Evolutionary conservation across 2,113 vertebrate genomes (phyloP).

Genomic region (Machaerirhynchus nigripectus): DNA sequence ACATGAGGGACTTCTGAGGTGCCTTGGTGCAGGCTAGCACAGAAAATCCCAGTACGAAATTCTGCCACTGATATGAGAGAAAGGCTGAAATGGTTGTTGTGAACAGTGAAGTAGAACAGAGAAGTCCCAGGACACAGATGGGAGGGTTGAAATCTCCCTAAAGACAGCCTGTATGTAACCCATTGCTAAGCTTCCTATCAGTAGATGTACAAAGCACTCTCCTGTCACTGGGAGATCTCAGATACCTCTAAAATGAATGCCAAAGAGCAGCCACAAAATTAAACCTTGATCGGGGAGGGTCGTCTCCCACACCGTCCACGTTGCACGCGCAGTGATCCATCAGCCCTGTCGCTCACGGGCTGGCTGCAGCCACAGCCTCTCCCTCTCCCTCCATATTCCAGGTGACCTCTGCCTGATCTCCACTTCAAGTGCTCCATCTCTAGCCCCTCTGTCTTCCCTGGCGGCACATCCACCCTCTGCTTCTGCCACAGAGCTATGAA

Average conservation of each 20-base stretch:
- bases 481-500: slow-evolving; percentile 36
- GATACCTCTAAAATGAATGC: neutral
- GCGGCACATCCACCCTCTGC: slow-evolving; percentile 2
- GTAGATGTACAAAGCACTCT: neutral
- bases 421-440: neutral
- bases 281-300: neutral
- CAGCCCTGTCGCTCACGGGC: neutral
- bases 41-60: neutral
- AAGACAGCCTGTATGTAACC: neutral
- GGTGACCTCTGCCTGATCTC: slow-evolving; percentile 45
- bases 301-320: fast-evolving
- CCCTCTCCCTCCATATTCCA: neutral
- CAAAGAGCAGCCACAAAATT: neutral
- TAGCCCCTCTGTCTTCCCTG: slow-evolving; percentile 19
- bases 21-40: neutral
- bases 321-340: fast-evolving
- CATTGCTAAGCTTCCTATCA: neutral
- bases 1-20: neutral
- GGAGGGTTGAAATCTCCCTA: neutral
- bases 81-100: neutral
- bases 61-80: neutral
- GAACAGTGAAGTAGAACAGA: neutral
- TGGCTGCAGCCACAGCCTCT: neutral
- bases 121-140: neutral
- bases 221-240: neutral